A percentile compares a stretch with the other conserved stretches of the same genome.
phyloP scores from a whole-genome alignment of 2,888 invertebrate genomes.

The Iphiclides podalirius region DNA sequence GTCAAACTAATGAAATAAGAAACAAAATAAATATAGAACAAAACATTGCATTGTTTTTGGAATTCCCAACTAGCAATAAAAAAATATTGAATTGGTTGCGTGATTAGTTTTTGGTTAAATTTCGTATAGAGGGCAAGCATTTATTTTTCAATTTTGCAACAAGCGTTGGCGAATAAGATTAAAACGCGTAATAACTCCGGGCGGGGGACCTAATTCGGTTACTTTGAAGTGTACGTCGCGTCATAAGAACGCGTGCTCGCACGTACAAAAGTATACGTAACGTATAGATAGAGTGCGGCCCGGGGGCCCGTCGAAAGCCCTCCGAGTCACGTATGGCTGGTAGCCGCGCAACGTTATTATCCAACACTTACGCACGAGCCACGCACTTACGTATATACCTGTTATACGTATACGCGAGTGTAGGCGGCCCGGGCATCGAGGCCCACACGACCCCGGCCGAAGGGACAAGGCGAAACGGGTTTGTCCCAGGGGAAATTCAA shows the following conservation, averaged over 20 bases:
- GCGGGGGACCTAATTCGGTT: constrained; percentile 71
- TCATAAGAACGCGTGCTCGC: constrained; percentile 57
- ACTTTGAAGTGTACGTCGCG: constrained; percentile 63
- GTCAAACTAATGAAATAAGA: no score
- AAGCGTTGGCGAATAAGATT: constrained; percentile 26
- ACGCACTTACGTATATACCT: constrained; percentile 46
- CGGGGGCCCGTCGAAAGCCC: constrained; percentile 69
- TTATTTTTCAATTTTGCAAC: constrained; percentile 9
- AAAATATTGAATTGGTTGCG: no score
- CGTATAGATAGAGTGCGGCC: constrained; percentile 52
- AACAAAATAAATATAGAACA: no score
- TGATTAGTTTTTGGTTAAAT: no score
- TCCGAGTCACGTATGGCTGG: constrained; percentile 74
- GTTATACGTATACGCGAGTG: constrained; percentile 30
- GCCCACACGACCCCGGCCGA: constrained; percentile 77
- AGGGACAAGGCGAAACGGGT: constrained; percentile 81
- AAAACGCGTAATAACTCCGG: constrained; percentile 43
- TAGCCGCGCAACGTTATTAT: constrained; percentile 76
- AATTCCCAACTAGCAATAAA: no score
- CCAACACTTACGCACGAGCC: constrained; percentile 72
- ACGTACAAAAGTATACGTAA: constrained; percentile 44
- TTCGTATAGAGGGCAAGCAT: no score
- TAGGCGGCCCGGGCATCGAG: constrained; percentile 70
- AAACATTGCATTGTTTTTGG: no score
- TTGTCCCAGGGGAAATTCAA: constrained; percentile 82